Percentiles rank a stretch among this genome's conserved stretches.
Evolutionary conservation across 2,888 invertebrate genomes (phyloP).

Genomic region (Brachypalpus laphriformis): DNA sequence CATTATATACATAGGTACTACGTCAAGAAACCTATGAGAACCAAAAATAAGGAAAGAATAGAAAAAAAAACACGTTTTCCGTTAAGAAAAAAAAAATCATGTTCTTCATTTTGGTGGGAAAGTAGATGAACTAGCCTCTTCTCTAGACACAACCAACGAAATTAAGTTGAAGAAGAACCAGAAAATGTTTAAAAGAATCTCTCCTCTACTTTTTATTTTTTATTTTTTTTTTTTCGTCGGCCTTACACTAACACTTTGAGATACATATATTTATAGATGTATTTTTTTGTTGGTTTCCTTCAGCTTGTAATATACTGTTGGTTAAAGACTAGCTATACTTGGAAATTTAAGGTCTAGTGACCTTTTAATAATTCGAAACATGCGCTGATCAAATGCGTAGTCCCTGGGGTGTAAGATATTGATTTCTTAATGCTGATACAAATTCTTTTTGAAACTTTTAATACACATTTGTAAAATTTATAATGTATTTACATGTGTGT

Average conservation of each 20-base stretch:
- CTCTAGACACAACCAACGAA: slow-evolving; percentile 21
- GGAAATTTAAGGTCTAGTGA: slow-evolving; percentile 47
- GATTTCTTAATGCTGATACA: slow-evolving; percentile 6
- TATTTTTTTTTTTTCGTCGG: background rate
- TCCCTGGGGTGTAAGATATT: background rate
- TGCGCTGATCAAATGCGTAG: slow-evolving; percentile 25
- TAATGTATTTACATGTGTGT: background rate
- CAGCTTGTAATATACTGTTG: slow-evolving; percentile 2
- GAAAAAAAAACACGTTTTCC: slow-evolving; percentile 61
- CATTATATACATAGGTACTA: background rate
- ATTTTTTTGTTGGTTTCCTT: background rate
- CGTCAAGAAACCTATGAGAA: slow-evolving; percentile 15
- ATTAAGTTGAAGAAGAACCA: slow-evolving; percentile 54
- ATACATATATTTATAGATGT: slow-evolving; percentile 27
- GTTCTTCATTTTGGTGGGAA: slow-evolving; percentile 63
- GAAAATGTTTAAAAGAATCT: slow-evolving; percentile 39
- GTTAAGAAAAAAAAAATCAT: slow-evolving; percentile 40
- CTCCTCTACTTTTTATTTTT: no score
- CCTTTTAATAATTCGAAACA: slow-evolving; percentile 39
- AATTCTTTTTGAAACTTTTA: background rate
- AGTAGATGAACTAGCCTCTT: slow-evolving; percentile 54
- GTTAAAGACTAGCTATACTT: slow-evolving; percentile 8
- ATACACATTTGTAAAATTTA: no score
- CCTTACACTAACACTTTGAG: background rate
- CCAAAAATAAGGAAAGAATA: background rate